Conservation (phyloP, 2,113 vertebrate genomes). For the Leptobrachium ailaonicum region DNA sequence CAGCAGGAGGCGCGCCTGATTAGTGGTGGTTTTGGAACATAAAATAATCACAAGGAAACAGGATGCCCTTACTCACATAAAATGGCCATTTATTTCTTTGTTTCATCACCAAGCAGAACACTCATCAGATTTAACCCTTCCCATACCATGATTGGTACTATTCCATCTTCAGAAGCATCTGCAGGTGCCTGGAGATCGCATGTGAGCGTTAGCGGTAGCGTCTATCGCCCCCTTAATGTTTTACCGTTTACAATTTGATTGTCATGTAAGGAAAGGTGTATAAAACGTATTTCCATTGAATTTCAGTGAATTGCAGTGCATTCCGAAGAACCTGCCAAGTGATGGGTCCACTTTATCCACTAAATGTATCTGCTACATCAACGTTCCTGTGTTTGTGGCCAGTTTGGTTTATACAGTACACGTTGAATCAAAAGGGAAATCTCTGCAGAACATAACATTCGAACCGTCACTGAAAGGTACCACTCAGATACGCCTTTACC, state of each 20-base stretch:
- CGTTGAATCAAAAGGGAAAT: neutral
- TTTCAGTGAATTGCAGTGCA: neutral
- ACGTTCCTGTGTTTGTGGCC: neutral
- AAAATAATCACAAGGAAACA: too few species aligned
- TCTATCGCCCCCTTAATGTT: neutral
- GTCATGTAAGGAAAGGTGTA: neutral
- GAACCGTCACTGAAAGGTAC: neutral
- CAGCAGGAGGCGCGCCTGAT: too few species aligned
- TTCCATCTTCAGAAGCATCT: too few species aligned
- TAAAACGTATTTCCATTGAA: neutral
- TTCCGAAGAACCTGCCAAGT: neutral
- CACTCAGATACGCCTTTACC: neutral
- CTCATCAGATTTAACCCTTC: too few species aligned
- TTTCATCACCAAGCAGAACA: too few species aligned
- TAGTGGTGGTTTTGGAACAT: too few species aligned
- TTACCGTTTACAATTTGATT: neutral
- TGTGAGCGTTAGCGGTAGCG: neutral
- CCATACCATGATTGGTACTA: too few species aligned
- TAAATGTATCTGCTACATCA: constrained; percentile 23
- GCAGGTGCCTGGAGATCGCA: too few species aligned
- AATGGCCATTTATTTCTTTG: too few species aligned
- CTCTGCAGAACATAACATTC: neutral
- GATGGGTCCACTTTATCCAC: neutral
- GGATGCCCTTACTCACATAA: too few species aligned
- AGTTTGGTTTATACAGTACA: neutral